phyloP scores from a whole-genome alignment of 1,140 invertebrate species.

The Portunus trituberculatus region DNA sequence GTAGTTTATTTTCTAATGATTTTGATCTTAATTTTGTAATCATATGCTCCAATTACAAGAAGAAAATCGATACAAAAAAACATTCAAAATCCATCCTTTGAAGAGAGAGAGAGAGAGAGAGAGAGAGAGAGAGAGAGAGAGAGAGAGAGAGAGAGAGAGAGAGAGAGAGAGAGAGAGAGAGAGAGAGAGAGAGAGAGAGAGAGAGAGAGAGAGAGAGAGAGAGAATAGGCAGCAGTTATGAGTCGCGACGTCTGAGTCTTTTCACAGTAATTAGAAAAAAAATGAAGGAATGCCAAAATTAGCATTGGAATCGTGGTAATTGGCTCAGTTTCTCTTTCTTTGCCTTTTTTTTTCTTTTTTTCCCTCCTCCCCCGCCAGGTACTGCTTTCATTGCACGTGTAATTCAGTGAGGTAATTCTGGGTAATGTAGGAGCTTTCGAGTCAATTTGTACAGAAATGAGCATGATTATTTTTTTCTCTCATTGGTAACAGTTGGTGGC shows the following conservation, averaged over 20 bases:
- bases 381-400: background rate
- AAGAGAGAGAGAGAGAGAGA: too few species aligned
- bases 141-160: constrained; percentile 14
- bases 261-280: background rate
- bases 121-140: too few species aligned
- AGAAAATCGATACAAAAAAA: background rate
- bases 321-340: background rate
- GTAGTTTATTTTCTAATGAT: too few species aligned
- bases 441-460: background rate
- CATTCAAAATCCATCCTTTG: background rate
- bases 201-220: constrained; percentile 29
- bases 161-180: constrained; percentile 29
- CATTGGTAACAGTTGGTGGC: too few species aligned
- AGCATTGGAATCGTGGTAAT: constrained; percentile 1
- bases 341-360: too few species aligned
- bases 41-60: background rate
- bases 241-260: background rate
- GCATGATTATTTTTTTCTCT: background rate
- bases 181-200: constrained; percentile 29
- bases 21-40: background rate
- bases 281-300: background rate
- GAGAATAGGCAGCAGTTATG: background rate
- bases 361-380: background rate
- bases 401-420: background rate
- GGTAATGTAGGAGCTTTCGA: background rate